A percentile compares a stretch with the other conserved stretches of the same genome.
These are phyloP conservation scores for Ennomos quercinarius DNA, from an alignment of 2,888 invertebrate species.

Conservation along the genomic window DNA sequence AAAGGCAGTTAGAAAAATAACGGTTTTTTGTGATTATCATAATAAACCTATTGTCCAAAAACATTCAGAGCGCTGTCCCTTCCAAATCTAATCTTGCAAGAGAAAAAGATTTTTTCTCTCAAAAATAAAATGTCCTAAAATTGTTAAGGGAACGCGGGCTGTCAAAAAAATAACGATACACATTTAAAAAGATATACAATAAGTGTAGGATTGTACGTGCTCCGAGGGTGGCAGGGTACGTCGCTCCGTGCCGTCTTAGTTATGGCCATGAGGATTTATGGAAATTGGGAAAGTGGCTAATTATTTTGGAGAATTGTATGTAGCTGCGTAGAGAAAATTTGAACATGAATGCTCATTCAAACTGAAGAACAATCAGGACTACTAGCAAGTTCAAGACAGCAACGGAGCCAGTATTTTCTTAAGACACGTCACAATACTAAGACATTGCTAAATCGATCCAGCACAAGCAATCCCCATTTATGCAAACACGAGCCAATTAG, in stretches of 20 bases:
- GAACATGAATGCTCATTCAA: too few relatives aligned
- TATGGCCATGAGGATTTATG: slow-evolving; percentile 25
- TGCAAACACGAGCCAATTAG: slow-evolving; percentile 25
- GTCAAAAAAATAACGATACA: slow-evolving; percentile 80
- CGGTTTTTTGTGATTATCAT: too few relatives aligned
- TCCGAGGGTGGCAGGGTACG: slow-evolving; percentile 23
- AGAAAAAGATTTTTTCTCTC: slow-evolving; percentile 39
- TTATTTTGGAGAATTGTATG: slow-evolving; percentile 27
- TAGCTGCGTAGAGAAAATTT: not conserved
- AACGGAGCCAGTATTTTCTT: too few relatives aligned
- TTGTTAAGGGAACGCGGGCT: slow-evolving; percentile 61
- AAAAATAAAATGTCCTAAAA: slow-evolving; percentile 59
- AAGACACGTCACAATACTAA: not conserved
- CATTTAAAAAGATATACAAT: slow-evolving; percentile 79
- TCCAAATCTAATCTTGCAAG: slow-evolving; percentile 31
- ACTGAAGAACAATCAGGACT: too few relatives aligned
- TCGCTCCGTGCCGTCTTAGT: slow-evolving; percentile 8
- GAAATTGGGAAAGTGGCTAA: slow-evolving; percentile 31
- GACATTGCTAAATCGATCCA: slow-evolving; percentile 15
- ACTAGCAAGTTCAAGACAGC: too few relatives aligned
- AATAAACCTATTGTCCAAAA: not conserved
- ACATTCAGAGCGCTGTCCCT: slow-evolving; percentile 29
- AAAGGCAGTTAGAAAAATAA: too few relatives aligned
- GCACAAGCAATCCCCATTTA: slow-evolving; percentile 6
- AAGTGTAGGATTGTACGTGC: slow-evolving; percentile 67